These are phyloP conservation scores for Trileptium ribeirensis DNA, from an alignment of 2,888 invertebrate species.

Conservation along the genomic window DNA sequence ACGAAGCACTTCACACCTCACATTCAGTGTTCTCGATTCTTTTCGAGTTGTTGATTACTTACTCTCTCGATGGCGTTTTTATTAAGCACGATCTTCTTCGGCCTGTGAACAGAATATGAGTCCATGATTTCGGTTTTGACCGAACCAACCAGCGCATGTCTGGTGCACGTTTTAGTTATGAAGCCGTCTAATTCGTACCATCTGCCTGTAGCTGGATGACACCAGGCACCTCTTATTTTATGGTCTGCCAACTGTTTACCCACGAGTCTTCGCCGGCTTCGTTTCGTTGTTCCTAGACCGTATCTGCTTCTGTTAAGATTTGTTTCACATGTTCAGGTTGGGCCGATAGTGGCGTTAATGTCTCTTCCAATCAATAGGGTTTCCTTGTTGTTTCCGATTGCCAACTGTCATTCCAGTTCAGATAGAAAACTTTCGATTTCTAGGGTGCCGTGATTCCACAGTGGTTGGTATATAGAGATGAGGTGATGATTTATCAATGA, in stretches of 20 bases:
- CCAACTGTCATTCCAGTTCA: not conserved
- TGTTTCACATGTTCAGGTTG: not conserved
- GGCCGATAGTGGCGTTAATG: not conserved
- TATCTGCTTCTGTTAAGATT: not conserved
- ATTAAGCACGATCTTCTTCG: not conserved
- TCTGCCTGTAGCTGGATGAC: not conserved
- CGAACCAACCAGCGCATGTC: not conserved
- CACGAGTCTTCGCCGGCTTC: not conserved
- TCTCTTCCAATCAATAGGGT: not conserved
- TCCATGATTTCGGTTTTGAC: not conserved
- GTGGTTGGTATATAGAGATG: not conserved
- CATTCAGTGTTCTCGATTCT: not conserved
- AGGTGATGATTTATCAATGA: not conserved
- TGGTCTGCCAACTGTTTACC: no score
- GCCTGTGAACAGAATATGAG: not conserved
- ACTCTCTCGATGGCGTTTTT: not conserved
- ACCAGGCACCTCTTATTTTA: conserved; percentile 1
- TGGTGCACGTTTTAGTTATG: not conserved
- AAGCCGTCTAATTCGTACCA: conserved; percentile 5
- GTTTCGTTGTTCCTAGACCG: not conserved
- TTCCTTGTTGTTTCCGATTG: not conserved
- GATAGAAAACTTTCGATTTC: not conserved
- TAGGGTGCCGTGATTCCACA: not conserved
- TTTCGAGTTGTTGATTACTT: not conserved
- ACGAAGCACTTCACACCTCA: not conserved